Base-by-base conservation (phyloP, 2,888 invertebrate species). In the Exephanes ischioxanthus region DNA sequence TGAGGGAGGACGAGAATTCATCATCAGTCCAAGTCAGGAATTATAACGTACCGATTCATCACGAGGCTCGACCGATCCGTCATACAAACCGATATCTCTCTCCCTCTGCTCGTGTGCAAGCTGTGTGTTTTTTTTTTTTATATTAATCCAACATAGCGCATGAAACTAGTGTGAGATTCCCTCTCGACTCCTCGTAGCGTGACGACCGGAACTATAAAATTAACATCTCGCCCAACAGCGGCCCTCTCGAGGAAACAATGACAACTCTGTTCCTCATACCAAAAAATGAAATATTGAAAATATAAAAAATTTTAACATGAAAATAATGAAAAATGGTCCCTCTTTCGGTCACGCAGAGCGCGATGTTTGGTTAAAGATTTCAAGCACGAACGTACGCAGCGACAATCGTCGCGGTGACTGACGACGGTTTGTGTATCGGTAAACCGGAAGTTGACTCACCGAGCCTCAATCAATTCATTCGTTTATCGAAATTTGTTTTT, bases 1-100 rank as follows among this genome's bases (percentile, higher is more conserved):
- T 63, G 75, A 72, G 83, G 80, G 73, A 82, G 63, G 84, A 70
- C 87, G 88, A 91, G 90, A 92, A 93, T 93, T 93, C 92, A 93
- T 93, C 93, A 93, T 93, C 92, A 90, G 93, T 92, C 90, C 92
- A 90, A 92, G 93, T 91, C 93, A 91, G 89, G 91, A 93, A 92
- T 93, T 91, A 92, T 92, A 92, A 91, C 91, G 91, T 90, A 89
- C 91, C 92, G 93, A 93, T 93, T 92, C 92, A 93, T 93, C 93
- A 93, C 90, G 89, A 89, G 90, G 86, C 88, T 81, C 89, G 88
- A 88, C 92, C 92, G 92, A 93, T 93, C 92, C 93, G 91, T 93
- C 93, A 93, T 92, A 89, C 90, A 37, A 26, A 75, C 48, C 89
- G 90, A 92, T 63, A 30, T 63, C 63, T 61, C 55, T 91, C 77